These are phyloP conservation scores for Heliconius cydno DNA, from an alignment of 2,888 invertebrate species.

Conservation along the genomic window DNA sequence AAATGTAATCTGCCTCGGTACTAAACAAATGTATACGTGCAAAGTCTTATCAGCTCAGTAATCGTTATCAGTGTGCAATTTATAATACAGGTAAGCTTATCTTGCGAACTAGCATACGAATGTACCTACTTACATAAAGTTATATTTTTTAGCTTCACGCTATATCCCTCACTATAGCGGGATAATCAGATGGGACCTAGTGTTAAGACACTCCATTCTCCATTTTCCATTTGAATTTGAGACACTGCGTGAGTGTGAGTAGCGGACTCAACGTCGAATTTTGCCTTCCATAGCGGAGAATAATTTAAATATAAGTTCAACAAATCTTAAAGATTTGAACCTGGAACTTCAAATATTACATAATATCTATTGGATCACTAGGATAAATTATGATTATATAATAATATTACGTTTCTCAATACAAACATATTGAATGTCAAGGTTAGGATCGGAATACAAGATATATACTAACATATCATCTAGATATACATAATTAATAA, in stretches of 20 bases:
- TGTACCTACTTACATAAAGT: neutral
- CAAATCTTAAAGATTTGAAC: too few species aligned
- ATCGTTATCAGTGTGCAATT: constrained; percentile 18
- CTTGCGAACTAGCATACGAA: neutral
- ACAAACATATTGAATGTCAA: constrained; percentile 24
- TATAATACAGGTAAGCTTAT: constrained; percentile 17
- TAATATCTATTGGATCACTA: neutral
- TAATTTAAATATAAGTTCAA: too few species aligned
- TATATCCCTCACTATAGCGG: neutral
- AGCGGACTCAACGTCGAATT: neutral
- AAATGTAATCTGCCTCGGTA: neutral
- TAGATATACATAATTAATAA: too few species aligned
- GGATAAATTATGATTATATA: neutral
- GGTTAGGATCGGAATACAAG: constrained; percentile 18
- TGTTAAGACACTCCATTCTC: neutral
- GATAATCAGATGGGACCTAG: neutral
- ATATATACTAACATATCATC: neutral
- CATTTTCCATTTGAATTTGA: neutral
- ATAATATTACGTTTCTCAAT: constrained; percentile 28
- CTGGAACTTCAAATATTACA: too few species aligned
- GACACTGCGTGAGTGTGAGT: neutral
- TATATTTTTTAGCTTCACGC: neutral
- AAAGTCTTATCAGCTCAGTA: constrained; percentile 15
- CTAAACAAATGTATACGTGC: constrained; percentile 18
- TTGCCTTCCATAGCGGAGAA: neutral